Evolutionary conservation across 2,888 invertebrate genomes (phyloP).

Genomic region (Caenorhabditis sinica): DNA sequence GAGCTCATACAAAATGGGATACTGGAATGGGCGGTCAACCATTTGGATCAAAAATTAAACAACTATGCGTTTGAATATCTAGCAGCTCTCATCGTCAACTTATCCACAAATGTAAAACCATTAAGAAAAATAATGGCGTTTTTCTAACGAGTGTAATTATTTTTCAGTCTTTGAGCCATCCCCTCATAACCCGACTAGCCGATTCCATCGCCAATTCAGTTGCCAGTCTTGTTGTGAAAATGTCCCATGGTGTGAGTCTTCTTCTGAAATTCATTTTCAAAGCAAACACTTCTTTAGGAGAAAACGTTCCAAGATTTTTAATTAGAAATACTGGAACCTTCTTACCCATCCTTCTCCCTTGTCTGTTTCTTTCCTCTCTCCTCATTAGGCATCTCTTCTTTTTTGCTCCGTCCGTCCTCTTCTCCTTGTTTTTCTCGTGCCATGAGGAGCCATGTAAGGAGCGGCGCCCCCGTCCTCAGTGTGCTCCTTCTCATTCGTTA

Average conservation of each 20-base stretch:
- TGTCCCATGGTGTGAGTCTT: slow-evolving; percentile 69
- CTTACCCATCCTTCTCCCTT: neutral
- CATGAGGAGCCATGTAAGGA: slow-evolving; percentile 43
- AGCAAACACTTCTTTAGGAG: neutral
- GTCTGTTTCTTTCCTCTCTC: slow-evolving; percentile 9
- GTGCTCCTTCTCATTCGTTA: slow-evolving; percentile 31
- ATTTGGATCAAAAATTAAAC: slow-evolving; percentile 68
- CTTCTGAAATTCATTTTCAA: too few species aligned
- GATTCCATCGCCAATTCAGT: slow-evolving; percentile 69
- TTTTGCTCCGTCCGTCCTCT: neutral
- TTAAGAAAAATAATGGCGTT: neutral
- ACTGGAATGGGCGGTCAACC: slow-evolving; percentile 72
- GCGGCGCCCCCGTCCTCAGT: slow-evolving; percentile 14
- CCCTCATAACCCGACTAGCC: slow-evolving; percentile 68
- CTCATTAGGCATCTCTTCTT: slow-evolving; percentile 49
- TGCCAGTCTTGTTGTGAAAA: slow-evolving; percentile 57
- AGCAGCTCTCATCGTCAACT: slow-evolving; percentile 67
- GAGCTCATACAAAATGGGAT: slow-evolving; percentile 69
- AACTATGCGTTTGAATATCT: slow-evolving; percentile 74
- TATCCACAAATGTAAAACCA: slow-evolving; percentile 66
- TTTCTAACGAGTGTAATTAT: neutral
- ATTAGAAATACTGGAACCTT: neutral
- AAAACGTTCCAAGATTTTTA: slow-evolving; percentile 1
- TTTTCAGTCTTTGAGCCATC: slow-evolving; percentile 65
- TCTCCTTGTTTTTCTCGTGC: slow-evolving; percentile 35